A percentile compares a stretch with the other conserved stretches of the same genome.
Conservation (phyloP, 2,888 invertebrate species). For the Nephrotoma flavescens region DNA sequence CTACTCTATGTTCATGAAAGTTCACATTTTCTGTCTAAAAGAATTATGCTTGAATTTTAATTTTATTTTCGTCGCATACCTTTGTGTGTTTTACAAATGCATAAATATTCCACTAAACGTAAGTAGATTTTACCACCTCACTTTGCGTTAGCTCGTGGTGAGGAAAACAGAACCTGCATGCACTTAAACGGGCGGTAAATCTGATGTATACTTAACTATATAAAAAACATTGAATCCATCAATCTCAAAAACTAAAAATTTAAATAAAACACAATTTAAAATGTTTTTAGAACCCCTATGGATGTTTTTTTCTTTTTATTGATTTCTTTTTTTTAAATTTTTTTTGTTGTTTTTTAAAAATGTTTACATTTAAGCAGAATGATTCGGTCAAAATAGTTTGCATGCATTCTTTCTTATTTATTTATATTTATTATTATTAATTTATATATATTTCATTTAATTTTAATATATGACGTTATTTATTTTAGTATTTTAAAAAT, state of each 20-base stretch:
- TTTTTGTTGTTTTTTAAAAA: constrained; percentile 2
- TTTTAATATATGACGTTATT: not conserved
- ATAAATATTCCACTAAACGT: too few relatives aligned
- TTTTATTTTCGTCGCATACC: too few relatives aligned
- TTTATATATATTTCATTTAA: not conserved
- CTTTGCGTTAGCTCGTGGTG: too few relatives aligned
- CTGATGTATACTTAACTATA: too few relatives aligned
- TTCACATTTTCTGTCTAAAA: too few relatives aligned
- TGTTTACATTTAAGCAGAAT: constrained; percentile 6
- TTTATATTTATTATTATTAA: not conserved
- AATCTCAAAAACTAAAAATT: not conserved
- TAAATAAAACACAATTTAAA: constrained; percentile 2
- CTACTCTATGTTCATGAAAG: too few relatives aligned
- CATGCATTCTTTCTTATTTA: not conserved
- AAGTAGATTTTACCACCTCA: too few relatives aligned
- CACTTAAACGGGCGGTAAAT: too few relatives aligned
- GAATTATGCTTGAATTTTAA: too few relatives aligned
- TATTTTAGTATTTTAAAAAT: not conserved
- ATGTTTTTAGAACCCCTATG: constrained; percentile 4
- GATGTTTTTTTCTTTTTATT: constrained; percentile 1
- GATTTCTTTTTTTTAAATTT: not conserved
- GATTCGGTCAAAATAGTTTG: constrained; percentile 4
- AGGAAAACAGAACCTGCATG: too few relatives aligned
- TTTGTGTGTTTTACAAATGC: too few relatives aligned
- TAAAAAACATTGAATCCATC: too few relatives aligned